Base-by-base conservation (phyloP, 2,888 invertebrate genomes). In the Lasioglossum morio region DNA sequence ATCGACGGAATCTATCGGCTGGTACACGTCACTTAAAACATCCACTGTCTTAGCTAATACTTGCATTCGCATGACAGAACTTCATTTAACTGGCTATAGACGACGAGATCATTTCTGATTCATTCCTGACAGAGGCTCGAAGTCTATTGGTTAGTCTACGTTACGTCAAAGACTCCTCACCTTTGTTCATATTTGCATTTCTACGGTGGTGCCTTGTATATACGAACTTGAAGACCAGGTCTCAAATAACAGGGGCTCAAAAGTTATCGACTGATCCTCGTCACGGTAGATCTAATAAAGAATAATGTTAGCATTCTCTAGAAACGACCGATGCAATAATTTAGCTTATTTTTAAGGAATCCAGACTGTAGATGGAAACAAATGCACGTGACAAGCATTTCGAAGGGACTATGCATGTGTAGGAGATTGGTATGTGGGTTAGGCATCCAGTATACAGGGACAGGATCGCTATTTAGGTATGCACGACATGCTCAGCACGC, bases 401-500 rank as follows among this genome's bases (percentile, higher is more conserved):
- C 57, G 74, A 53, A 34, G 37, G 66, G 60, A 60, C 27, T 60
- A 60, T 60, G 60, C 27, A 27, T 60, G 60, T 27, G 27, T 27
- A 12, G 27, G 27, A 4, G 60, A 60, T 60, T 60, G 60, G 60
- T 60, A 60, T 60, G 27, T 60, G 27, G 60, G 60, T 60, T 60
- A 60, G 60, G 60, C 60, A 60, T 60, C 60, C 27, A 27, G 60
- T 27, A 27, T 14, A 27, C 27, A 60, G 60, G 60, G 60, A 27
- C 27, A 60, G 60, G 60, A 60, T 60, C 14, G 60, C 27, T 27
- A 60, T 60, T 60, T 27, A 60, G 60, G 60, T 60, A 60, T 60
- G 60, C 60, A 27, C 27, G 60, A 60, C 60, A 60, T 60, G 60
- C 60, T 60, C n/a, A 60, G 60, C 60, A 14, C 60, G 60, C 27